Evolutionary conservation across 2,888 invertebrate species (phyloP).

Genomic region (Priapulus caudatus): DNA sequence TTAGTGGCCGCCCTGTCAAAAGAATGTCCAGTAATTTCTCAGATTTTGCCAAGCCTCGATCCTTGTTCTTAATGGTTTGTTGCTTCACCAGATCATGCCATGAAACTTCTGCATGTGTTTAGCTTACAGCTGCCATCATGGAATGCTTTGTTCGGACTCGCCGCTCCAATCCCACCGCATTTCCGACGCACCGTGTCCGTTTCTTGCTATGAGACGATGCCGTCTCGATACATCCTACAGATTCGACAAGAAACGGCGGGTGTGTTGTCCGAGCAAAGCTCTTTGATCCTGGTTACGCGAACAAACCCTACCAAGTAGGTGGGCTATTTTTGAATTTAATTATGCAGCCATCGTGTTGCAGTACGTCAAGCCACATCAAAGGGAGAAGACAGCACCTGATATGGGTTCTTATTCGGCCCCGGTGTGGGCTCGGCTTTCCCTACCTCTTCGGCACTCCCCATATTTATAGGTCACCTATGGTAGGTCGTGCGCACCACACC

Average conservation of each 20-base stretch:
- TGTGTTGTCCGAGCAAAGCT: conserved; percentile 82
- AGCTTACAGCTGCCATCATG: too few relatives aligned
- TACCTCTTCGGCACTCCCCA: too few relatives aligned
- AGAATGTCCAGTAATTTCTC: background rate
- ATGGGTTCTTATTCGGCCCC: too few relatives aligned
- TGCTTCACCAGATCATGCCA: too few relatives aligned
- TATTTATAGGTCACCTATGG: too few relatives aligned
- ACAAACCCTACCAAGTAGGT: conserved; percentile 73
- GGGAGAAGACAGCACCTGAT: too few relatives aligned
- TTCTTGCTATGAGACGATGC: conserved; percentile 62
- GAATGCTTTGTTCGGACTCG: too few relatives aligned
- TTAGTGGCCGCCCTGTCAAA: background rate
- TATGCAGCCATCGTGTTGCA: background rate
- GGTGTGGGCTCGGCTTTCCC: too few relatives aligned
- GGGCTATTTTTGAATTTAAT: conserved; percentile 2
- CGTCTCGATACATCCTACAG: conserved; percentile 87
- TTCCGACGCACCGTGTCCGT: too few relatives aligned
- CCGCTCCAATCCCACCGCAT: too few relatives aligned
- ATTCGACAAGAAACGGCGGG: conserved; percentile 85
- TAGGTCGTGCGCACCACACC: background rate
- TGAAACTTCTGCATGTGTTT: too few relatives aligned
- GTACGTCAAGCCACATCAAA: too few relatives aligned
- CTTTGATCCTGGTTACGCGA: conserved; percentile 72
- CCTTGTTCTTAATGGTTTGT: conserved; percentile 6
- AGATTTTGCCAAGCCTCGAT: conserved; percentile 17